Percentiles rank a stretch among this genome's conserved stretches.
Evolutionary conservation across 2,888 invertebrate species (phyloP).

Genomic region (Drosophila pseudotakahashii): DNA sequence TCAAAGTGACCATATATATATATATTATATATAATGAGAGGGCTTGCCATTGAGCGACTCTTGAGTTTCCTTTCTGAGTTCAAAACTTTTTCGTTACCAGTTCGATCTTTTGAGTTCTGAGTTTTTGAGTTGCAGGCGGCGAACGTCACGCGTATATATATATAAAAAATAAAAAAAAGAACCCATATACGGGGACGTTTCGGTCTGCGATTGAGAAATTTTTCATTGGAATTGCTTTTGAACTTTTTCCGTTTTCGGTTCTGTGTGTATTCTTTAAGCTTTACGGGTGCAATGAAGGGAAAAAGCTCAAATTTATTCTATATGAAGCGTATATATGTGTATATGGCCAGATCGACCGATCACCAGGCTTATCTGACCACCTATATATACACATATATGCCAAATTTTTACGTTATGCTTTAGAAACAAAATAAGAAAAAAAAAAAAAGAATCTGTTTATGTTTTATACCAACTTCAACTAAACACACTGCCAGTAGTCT

Average conservation of each 20-base stretch:
- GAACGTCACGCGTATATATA: neutral
- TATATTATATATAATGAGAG: conserved; percentile 16
- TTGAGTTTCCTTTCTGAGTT: conserved; percentile 25
- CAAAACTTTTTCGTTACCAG: conserved; percentile 10
- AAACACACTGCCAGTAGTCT: conserved; percentile 78
- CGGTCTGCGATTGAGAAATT: conserved; percentile 28
- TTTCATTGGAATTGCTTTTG: conserved; percentile 43
- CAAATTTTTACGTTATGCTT: conserved; percentile 57
- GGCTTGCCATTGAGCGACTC: conserved; percentile 38
- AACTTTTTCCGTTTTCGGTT: conserved; percentile 41
- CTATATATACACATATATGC: conserved; percentile 47
- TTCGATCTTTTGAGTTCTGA: conserved; percentile 27
- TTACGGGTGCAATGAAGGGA: conserved; percentile 84
- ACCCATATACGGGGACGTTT: neutral
- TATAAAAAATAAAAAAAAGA: neutral
- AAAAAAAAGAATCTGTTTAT: conserved; percentile 66
- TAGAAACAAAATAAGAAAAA: conserved; percentile 52
- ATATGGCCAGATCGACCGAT: conserved; percentile 41
- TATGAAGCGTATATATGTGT: conserved; percentile 43
- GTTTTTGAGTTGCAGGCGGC: conserved; percentile 29
- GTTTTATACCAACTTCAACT: conserved; percentile 76
- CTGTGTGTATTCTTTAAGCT: conserved; percentile 50
- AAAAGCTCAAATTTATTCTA: conserved; percentile 82
- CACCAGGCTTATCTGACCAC: conserved; percentile 15
- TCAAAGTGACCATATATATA: conserved; percentile 12